A percentile compares a stretch with the other conserved stretches of the same genome.
Conservation (phyloP, 2,888 invertebrate genomes). For the Lithosia quadra region DNA sequence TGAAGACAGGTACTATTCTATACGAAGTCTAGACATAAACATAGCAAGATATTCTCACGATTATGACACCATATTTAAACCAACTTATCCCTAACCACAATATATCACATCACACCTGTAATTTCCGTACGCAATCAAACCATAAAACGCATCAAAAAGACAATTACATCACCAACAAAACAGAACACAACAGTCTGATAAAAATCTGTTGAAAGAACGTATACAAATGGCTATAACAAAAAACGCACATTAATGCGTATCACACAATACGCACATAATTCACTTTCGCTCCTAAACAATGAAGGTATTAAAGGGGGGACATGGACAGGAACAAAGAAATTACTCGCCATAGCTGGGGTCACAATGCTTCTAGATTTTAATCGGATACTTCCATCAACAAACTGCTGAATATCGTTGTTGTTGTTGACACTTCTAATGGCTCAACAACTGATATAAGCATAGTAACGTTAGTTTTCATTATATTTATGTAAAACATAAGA, state of each 20-base stretch:
- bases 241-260: constrained; percentile 35
- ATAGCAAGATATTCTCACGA: neutral
- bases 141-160: constrained; percentile 18
- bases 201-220: constrained; percentile 42
- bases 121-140: constrained; percentile 11
- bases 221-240: constrained; percentile 30
- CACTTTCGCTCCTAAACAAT: constrained; percentile 65
- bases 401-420: neutral
- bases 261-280: constrained; percentile 63
- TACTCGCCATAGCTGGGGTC: constrained; percentile 44
- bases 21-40: neutral
- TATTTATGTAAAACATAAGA: too few species aligned
- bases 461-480: neutral
- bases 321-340: constrained; percentile 57
- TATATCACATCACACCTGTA: neutral
- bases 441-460: neutral
- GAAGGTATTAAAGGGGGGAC: constrained; percentile 56
- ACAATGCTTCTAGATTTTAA: constrained; percentile 8
- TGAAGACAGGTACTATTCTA: too few species aligned
- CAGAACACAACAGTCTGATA: constrained; percentile 36
- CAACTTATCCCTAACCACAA: neutral
- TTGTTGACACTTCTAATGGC: neutral
- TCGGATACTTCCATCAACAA: neutral
- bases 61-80: neutral
- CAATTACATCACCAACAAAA: constrained; percentile 29